Evolutionary conservation across 2,113 vertebrate genomes (phyloP).

Genomic region (Alligator mississippiensis): DNA sequence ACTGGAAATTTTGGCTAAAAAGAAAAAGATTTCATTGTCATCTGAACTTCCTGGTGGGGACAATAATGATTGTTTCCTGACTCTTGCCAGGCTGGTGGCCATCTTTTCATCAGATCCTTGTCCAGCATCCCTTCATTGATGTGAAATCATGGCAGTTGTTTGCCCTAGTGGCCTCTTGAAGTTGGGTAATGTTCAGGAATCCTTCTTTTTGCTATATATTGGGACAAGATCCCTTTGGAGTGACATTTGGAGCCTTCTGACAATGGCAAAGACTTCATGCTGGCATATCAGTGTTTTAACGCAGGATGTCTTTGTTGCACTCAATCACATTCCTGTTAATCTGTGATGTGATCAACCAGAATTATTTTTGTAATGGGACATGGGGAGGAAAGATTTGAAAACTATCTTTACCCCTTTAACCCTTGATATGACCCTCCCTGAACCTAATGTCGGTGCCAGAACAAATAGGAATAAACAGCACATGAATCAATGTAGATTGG

Average conservation of each 20-base stretch:
- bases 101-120: neutral
- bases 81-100: too few species aligned
- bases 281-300: rapidly evolving
- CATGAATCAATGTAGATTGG: too few species aligned
- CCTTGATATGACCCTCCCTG: neutral
- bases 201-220: neutral
- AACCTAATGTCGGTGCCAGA: neutral
- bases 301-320: neutral
- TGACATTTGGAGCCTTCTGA: rapidly evolving
- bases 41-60: too few species aligned
- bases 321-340: rapidly evolving
- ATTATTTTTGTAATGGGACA: neutral
- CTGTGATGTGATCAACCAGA: neutral
- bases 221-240: neutral
- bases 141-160: neutral
- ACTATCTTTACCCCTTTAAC: rapidly evolving
- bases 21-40: too few species aligned
- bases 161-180: neutral
- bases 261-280: rapidly evolving
- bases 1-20: neutral
- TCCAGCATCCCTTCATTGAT: neutral
- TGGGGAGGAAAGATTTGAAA: neutral
- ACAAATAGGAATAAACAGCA: neutral
- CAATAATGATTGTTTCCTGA: too few species aligned
- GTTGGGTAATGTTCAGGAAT: neutral